Evolutionary conservation across 2,888 invertebrate species (phyloP).

Genomic region (Theretra japonica): DNA sequence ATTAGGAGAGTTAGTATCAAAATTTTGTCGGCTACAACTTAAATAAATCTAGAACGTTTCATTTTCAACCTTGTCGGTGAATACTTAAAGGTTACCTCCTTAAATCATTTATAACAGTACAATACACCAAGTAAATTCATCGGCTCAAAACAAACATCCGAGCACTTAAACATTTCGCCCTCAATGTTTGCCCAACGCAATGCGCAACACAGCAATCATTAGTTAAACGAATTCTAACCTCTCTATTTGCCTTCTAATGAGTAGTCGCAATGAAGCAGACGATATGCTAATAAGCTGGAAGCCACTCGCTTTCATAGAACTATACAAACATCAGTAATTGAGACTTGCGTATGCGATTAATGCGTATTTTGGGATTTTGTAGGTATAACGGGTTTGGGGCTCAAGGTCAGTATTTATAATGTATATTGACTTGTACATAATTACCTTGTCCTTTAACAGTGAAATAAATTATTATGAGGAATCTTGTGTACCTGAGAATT

Average conservation of each 20-base stretch:
- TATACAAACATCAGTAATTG: not conserved
- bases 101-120: not conserved
- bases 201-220: constrained; percentile 8
- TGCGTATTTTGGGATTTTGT: not conserved
- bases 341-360: constrained; percentile 1
- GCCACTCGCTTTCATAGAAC: constrained; percentile 12
- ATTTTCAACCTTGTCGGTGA: too few species aligned
- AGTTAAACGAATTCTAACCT: constrained; percentile 24
- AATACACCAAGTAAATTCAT: constrained; percentile 3
- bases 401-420: not conserved
- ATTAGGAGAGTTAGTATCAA: too few species aligned
- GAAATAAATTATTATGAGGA: too few species aligned
- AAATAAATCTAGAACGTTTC: too few species aligned
- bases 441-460: too few species aligned
- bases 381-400: not conserved
- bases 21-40: too few species aligned
- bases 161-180: constrained; percentile 1
- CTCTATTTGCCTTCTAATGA: constrained; percentile 25
- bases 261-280: constrained; percentile 25
- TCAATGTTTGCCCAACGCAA: constrained; percentile 13
- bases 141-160: constrained; percentile 1
- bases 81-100: too few species aligned
- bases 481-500: too few species aligned
- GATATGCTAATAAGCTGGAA: constrained; percentile 15
- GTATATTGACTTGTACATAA: not conserved